Evolutionary conservation across 2,888 invertebrate species (phyloP).

Genomic region (Zaprionus lineosus): DNA sequence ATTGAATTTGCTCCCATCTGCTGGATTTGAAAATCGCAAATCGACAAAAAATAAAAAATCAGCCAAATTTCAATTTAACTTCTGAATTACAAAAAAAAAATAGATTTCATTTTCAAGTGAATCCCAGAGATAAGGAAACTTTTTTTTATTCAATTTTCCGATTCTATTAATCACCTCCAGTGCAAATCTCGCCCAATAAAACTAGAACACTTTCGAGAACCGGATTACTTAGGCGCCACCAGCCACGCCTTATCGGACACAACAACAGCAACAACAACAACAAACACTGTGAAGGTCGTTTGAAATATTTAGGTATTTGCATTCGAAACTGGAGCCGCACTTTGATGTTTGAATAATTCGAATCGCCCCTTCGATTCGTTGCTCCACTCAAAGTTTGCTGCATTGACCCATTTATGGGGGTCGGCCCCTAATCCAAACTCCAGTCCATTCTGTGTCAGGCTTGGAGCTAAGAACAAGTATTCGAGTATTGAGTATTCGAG

Average conservation of each 20-base stretch:
- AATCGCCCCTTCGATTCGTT: slow-evolving; percentile 8
- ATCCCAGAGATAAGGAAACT: too few species aligned
- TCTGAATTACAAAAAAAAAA: not conserved
- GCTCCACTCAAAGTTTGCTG: slow-evolving; percentile 36
- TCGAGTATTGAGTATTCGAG: too few species aligned
- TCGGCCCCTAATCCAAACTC: slow-evolving; percentile 4
- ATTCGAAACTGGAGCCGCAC: slow-evolving; percentile 36
- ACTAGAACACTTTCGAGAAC: slow-evolving; percentile 45
- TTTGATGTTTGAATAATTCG: slow-evolving; percentile 37
- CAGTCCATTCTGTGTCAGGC: too few species aligned
- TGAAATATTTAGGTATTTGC: slow-evolving; percentile 36
- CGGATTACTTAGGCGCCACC: slow-evolving; percentile 2
- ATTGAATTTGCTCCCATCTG: slow-evolving; percentile 6
- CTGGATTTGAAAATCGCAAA: too few species aligned
- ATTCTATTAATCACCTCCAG: too few species aligned
- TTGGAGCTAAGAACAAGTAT: too few species aligned
- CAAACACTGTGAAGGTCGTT: slow-evolving; percentile 33
- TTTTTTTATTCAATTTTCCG: too few species aligned
- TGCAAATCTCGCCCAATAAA: slow-evolving; percentile 33
- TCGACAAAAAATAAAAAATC: too few species aligned
- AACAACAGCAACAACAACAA: too few species aligned
- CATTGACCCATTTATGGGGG: slow-evolving; percentile 49
- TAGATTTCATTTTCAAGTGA: too few species aligned
- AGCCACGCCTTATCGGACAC: slow-evolving; percentile 36
- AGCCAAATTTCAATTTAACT: too few species aligned